Evolutionary conservation across 1,140 invertebrate species (phyloP), one percentile per base, ranked within the genome.

Genomic region (Drosophila littoralis): DNA sequence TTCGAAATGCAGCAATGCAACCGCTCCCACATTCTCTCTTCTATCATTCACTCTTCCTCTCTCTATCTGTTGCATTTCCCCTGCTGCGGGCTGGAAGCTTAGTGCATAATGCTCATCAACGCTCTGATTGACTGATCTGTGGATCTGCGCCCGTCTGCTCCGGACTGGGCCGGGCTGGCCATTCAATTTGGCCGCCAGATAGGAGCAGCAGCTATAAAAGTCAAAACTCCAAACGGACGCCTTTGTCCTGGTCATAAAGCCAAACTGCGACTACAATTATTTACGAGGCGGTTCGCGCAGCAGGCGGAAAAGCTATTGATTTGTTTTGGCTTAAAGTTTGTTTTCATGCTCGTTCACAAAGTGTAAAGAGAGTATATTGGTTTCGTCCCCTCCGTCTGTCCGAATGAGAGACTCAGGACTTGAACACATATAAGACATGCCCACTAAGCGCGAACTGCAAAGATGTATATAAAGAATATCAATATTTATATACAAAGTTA

Each of bases 271-370:
- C 77, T 59, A 70, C 77, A 40, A 59, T 86, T 86, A 88, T 86
- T 86, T 86, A 88, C 61, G 83, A 82, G 79, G 60, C 81, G 77
- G 66, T 45, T 67, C 59, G 66, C 81, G 77, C 81, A 84, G 81
- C 81, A 72, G 81, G 81, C 81, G 63, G 71, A 81, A 77, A 74
- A 77, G 65, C 83, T 79, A 86, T 86, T 88, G 83, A 88, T 79
- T 83, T 75, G 48, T 50, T 58, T 69, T 65, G 43, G 63, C 48
- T 66, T 46, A 33, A 45, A 68, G 66, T 71, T n/a, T 40, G 2
- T 28, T 28, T 28, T 28, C 22, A 28, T 28, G 22, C 22, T 28
- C 22, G 22, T 28, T 28, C 22, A 5, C 22, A 28, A 28, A 28
- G 22, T 28, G 22, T 28, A 5, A 28, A 28, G 4, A 5, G 22